phyloP scores from a whole-genome alignment of 2,888 invertebrate genomes.

The Acanthoscelides obtectus region DNA sequence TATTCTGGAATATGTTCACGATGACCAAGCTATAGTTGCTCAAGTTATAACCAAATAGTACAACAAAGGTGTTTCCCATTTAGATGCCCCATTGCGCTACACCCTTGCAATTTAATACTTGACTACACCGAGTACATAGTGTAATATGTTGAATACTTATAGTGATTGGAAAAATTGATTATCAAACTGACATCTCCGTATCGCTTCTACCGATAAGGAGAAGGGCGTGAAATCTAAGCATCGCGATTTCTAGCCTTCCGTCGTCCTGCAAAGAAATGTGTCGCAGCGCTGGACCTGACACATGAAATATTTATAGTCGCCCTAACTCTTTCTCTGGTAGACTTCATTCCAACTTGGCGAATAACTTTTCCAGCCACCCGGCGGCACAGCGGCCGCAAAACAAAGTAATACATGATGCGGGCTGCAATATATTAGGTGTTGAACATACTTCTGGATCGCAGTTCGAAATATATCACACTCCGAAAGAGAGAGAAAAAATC shows the following conservation, averaged over 20 bases:
- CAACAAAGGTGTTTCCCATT: too few species aligned
- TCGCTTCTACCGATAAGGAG: background rate
- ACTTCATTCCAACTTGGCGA: conserved; percentile 40
- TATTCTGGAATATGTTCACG: too few species aligned
- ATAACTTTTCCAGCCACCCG: conserved; percentile 30
- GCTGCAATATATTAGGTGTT: conserved; percentile 33
- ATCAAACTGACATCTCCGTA: too few species aligned
- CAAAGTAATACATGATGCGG: conserved; percentile 42
- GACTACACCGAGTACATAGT: too few species aligned
- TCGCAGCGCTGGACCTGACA: conserved; percentile 39
- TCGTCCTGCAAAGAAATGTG: conserved; percentile 30
- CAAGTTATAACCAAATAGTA: too few species aligned
- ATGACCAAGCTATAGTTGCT: too few species aligned
- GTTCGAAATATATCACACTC: conserved; percentile 26
- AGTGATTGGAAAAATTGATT: too few species aligned
- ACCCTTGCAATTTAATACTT: too few species aligned
- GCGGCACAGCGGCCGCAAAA: conserved; percentile 27
- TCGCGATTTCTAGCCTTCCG: conserved; percentile 4
- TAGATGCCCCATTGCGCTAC: too few species aligned
- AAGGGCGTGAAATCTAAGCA: background rate
- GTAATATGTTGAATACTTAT: too few species aligned
- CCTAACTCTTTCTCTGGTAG: conserved; percentile 34
- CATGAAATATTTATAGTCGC: conserved; percentile 40
- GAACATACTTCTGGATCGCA: conserved; percentile 28
- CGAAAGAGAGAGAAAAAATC: conserved; percentile 5